Conservation (phyloP, 1,140 invertebrate genomes). For the Stenopsyche tienmushanensis region DNA sequence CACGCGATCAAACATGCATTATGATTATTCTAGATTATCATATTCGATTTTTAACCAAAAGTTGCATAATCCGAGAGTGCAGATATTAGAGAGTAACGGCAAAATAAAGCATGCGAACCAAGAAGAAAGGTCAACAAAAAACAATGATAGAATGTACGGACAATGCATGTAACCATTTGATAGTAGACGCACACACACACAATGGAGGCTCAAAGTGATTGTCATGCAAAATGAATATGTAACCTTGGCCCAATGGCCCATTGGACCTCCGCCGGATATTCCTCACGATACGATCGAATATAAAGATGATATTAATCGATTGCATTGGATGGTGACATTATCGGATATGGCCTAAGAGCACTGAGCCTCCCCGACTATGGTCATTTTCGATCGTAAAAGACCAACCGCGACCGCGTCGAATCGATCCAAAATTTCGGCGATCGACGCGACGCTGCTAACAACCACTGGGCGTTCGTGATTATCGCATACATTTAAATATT, state of each 20-base stretch:
- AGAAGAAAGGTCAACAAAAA: constrained; percentile 1
- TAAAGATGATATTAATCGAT: not conserved
- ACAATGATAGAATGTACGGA: not conserved
- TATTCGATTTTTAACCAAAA: no score
- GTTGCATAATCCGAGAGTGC: no score
- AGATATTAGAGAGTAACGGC: no score
- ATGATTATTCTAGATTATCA: no score
- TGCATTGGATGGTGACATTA: not conserved
- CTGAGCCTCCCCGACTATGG: not conserved
- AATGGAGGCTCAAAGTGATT: constrained; percentile 24
- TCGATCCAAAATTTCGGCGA: not conserved
- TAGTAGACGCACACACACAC: constrained; percentile 5
- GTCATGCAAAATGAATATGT: constrained; percentile 33
- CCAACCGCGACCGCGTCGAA: no score
- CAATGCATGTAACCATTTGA: constrained; percentile 15
- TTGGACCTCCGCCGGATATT: constrained; percentile 19
- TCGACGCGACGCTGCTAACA: no score
- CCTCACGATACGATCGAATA: not conserved
- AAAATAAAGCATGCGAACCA: no score
- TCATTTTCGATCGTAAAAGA: not conserved
- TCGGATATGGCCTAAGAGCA: not conserved
- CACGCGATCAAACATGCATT: no score
- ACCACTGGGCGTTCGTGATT: no score
- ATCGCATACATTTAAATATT: no score
- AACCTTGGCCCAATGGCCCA: constrained; percentile 39